Evolutionary conservation across 2,797 vertebrate genomes (phyloP).

Genomic region (Buceros bicornis): DNA sequence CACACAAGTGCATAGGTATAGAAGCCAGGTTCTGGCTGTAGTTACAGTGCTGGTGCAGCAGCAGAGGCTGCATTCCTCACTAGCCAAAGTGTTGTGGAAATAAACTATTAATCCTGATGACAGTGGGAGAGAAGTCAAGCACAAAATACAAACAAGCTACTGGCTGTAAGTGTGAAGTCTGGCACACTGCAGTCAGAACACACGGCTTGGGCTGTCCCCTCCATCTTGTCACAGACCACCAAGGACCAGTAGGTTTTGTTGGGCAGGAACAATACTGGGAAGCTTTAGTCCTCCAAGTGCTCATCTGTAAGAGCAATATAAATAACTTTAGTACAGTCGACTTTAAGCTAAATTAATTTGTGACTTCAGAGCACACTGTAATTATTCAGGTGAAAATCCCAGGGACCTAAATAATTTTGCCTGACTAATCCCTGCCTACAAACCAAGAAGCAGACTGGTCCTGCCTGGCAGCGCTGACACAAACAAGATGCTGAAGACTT

Average conservation of each 20-base stretch:
- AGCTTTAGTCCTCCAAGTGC: background rate
- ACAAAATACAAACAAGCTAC: background rate
- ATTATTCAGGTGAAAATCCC: background rate
- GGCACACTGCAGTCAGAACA: background rate
- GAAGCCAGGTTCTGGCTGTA: background rate
- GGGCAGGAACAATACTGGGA: background rate
- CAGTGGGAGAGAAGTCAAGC: background rate
- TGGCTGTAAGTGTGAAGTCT: background rate
- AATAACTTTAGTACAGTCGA: background rate
- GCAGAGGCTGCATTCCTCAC: background rate
- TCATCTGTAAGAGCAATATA: background rate
- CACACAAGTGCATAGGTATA: background rate
- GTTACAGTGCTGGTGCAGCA: background rate
- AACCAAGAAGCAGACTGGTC: background rate
- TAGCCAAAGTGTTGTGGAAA: background rate
- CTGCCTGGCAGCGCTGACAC: background rate
- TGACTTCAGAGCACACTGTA: background rate
- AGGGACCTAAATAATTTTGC: background rate
- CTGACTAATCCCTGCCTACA: background rate
- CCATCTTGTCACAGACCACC: background rate
- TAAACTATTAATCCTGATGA: background rate
- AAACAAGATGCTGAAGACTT: background rate
- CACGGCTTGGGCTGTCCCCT: background rate
- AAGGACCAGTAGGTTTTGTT: background rate
- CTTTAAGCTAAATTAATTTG: background rate